phyloP scores from a whole-genome alignment of 2,113 vertebrate species.

The Eclectus roratus region DNA sequence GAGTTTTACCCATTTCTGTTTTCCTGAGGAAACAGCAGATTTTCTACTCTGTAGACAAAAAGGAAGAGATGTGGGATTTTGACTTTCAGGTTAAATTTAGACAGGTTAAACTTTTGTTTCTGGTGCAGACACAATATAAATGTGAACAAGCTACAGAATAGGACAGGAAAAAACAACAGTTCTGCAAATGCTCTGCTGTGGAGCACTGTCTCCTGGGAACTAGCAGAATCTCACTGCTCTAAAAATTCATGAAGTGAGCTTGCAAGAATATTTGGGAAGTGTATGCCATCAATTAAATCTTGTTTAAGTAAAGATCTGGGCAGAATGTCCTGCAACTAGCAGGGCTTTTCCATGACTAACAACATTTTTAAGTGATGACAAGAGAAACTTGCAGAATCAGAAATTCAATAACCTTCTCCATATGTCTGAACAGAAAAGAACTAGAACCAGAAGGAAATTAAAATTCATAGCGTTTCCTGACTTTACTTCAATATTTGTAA shows the following conservation, averaged over 20 bases:
- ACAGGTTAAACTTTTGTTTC: neutral
- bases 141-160: neutral
- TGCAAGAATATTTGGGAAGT: neutral
- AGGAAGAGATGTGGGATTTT: neutral
- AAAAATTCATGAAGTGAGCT: neutral
- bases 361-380: neutral
- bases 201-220: neutral
- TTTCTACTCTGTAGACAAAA: neutral
- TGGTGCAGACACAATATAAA: neutral
- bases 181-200: neutral
- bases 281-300: neutral
- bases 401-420: conserved; percentile 52
- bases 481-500: conserved; percentile 51
- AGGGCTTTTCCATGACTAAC: neutral
- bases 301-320: neutral
- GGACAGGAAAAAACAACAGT: neutral
- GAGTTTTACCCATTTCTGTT: neutral
- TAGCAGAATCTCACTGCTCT: neutral
- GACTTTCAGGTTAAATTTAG: neutral
- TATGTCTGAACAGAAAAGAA: conserved; percentile 48
- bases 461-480: conserved; percentile 58
- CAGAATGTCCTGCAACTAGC: conserved; percentile 1
- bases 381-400: conserved; percentile 37
- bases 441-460: conserved; percentile 58
- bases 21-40: neutral